Conservation (phyloP, 2,797 vertebrate species). For the Enteromius afrohamiltoni region DNA sequence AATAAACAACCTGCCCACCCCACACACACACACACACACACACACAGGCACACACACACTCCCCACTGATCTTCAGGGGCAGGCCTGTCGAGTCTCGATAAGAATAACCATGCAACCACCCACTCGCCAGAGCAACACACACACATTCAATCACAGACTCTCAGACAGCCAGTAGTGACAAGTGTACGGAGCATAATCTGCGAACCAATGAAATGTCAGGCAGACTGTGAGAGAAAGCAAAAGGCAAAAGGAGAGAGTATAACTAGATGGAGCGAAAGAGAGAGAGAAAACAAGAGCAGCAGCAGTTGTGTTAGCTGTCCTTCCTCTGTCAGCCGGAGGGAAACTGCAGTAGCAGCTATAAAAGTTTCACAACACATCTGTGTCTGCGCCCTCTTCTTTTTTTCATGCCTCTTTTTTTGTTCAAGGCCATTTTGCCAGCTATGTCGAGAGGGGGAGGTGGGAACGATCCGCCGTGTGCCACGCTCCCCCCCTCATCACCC, state of each 20-base stretch:
- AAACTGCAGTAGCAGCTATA: slow-evolving; percentile 73
- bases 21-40: too few species aligned
- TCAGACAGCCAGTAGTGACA: slow-evolving; percentile 67
- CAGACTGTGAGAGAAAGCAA: slow-evolving; percentile 54
- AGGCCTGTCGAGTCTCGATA: slow-evolving; percentile 80
- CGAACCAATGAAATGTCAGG: slow-evolving; percentile 68
- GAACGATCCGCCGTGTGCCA: slow-evolving; percentile 28
- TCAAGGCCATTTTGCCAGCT: slow-evolving; percentile 69
- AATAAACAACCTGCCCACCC: slow-evolving; percentile 33
- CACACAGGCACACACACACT: slow-evolving; percentile 7
- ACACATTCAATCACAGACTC: slow-evolving; percentile 58
- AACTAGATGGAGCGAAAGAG: slow-evolving; percentile 58
- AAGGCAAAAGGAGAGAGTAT: slow-evolving; percentile 52
- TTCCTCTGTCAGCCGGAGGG: slow-evolving; percentile 67
- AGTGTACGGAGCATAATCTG: slow-evolving; percentile 76
- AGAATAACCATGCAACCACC: slow-evolving; percentile 71
- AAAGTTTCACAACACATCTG: slow-evolving; percentile 78
- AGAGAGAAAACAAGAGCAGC: slow-evolving; percentile 56
- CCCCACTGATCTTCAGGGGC: slow-evolving; percentile 68
- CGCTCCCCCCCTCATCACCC: slow-evolving; percentile 14
- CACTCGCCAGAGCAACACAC: slow-evolving; percentile 45
- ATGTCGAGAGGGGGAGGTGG: slow-evolving; percentile 47
- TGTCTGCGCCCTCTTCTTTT: slow-evolving; percentile 45
- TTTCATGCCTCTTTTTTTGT: slow-evolving; percentile 43
- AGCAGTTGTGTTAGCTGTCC: slow-evolving; percentile 60